A percentile compares a stretch with the other conserved stretches of the same genome.
These are phyloP conservation scores for Apolygus lucorum DNA, from an alignment of 1,140 invertebrate genomes.

Conservation along the genomic window DNA sequence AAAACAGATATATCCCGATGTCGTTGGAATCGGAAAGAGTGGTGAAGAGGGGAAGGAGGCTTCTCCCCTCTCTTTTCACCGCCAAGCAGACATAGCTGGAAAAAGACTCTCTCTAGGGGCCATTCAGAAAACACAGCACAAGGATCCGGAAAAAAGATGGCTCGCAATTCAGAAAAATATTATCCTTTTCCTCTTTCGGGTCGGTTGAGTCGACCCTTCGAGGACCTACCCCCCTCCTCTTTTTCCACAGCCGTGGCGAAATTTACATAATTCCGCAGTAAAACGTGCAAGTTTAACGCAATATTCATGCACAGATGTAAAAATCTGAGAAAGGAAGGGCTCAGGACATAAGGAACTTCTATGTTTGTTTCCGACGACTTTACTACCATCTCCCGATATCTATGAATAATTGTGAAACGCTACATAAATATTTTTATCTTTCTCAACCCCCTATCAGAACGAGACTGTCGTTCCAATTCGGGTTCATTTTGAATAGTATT, in stretches of 20 bases:
- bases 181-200: constrained; percentile 27
- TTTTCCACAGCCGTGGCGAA: neutral
- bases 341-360: constrained; percentile 23
- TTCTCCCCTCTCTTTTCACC: neutral
- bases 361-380: constrained; percentile 22
- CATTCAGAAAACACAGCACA: constrained; percentile 1
- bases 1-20: neutral
- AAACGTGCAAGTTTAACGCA: constrained; percentile 28
- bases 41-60: too few species aligned
- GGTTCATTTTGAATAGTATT: too few species aligned
- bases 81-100: neutral
- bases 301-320: constrained; percentile 33
- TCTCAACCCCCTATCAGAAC: too few species aligned
- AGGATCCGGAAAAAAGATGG: constrained; percentile 25
- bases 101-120: neutral
- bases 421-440: constrained; percentile 16
- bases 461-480: too few species aligned
- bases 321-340: constrained; percentile 18
- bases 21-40: too few species aligned
- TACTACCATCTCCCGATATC: constrained; percentile 3
- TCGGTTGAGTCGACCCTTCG: too few species aligned
- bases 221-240: constrained; percentile 1
- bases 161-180: constrained; percentile 31
- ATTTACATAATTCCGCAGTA: constrained; percentile 32
- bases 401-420: constrained; percentile 16